phyloP scores from a whole-genome alignment of 2,113 vertebrate species.

The Epinephelus moara region DNA sequence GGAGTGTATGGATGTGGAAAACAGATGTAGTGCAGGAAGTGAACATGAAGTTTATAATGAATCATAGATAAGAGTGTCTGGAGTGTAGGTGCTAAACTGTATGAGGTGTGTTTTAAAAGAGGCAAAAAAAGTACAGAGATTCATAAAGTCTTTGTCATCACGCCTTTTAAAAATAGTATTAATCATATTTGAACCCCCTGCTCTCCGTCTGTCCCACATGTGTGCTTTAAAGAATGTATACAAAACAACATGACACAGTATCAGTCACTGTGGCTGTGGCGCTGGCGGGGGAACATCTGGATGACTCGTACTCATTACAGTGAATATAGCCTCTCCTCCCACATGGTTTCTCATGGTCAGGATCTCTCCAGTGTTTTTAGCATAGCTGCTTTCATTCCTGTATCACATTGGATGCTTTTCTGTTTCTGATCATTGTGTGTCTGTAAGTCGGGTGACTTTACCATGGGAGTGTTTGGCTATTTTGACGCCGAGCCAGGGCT shows the following conservation, averaged over 20 bases:
- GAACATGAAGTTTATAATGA: neutral
- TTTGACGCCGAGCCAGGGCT: neutral
- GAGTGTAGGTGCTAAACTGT: neutral
- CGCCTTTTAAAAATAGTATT: neutral
- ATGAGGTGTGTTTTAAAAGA: neutral
- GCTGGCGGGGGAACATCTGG: slow-evolving; percentile 51
- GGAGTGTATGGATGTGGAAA: neutral
- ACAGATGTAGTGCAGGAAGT: slow-evolving; percentile 11
- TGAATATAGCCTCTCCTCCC: slow-evolving; percentile 46
- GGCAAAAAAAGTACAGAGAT: neutral
- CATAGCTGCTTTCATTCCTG: slow-evolving; percentile 6
- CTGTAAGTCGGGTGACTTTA: neutral
- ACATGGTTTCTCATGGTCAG: slow-evolving; percentile 51
- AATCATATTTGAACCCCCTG: neutral
- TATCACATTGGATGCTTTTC: neutral
- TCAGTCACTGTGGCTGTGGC: slow-evolving; percentile 45
- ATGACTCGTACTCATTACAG: slow-evolving; percentile 46
- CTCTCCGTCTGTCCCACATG: slow-evolving; percentile 33
- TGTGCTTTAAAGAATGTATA: slow-evolving; percentile 53
- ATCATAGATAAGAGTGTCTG: slow-evolving; percentile 19
- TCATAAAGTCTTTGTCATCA: neutral
- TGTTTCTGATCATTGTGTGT: neutral
- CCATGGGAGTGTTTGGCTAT: neutral
- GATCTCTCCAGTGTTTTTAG: neutral
- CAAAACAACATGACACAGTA: slow-evolving; percentile 57